Evolutionary conservation across 2,888 invertebrate genomes (phyloP), one percentile per base, ranked within the genome.

Genomic region (Pollenia amentaria): DNA sequence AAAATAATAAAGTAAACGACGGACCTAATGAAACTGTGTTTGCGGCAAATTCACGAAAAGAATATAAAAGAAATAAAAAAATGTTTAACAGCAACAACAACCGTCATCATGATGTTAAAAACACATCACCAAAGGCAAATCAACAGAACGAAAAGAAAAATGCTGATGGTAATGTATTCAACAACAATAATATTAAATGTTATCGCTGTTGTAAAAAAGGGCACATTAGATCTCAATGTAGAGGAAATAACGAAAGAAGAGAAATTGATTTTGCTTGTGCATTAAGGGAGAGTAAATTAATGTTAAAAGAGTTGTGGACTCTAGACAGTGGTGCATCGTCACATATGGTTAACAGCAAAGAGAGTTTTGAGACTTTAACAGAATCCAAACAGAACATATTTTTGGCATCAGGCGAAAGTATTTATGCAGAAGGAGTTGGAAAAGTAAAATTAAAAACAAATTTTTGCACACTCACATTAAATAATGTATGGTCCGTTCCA

Each of bases 401-500:
- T 8, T 73, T 85, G 12, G 78, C 85, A 44, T 85, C 76, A 2
- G 79, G 79, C 46, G 84, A 79, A 21, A 44, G n/a, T 16, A 62
- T 85, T 40, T 46, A 48, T 53, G 79, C 84, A 16, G 65, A 82
- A 53, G 82, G 85, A n/a, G 40, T 76, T 40, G 87, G 81, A 11
- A 69, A 62, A 21, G 44, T 87, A 3, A 77, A 55, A 57, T 11
- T 87, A 16, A 77, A 65, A 80, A 81, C 84, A 44, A 16, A 73
- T 2, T 60, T 40, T 40, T 70, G 75, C 11, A 80, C 46, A 9
- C 48, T 87, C 1, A 81, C 38, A 21, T 51, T 81, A 53, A 6
- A 57, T 14, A 76, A 87, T 48, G 84, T 80, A 10, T 73, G 53
- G 76, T 87, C 70, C 62, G 87, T 87, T 6, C 79, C 83, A 14